Conservation (phyloP, 2,888 invertebrate species). For the Thymelicus lineola region DNA sequence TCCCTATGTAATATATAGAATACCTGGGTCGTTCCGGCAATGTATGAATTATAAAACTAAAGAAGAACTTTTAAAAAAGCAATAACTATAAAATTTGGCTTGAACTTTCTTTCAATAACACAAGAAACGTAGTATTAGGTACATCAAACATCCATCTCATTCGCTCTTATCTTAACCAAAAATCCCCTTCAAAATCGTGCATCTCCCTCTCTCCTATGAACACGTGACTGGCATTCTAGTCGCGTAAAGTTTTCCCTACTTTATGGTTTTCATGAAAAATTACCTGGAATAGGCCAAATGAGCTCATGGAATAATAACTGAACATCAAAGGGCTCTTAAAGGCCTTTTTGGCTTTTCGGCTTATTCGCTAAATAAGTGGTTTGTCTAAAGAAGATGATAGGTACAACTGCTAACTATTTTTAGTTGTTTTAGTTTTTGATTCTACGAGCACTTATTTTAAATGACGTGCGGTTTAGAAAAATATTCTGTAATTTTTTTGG, state of each 20-base stretch:
- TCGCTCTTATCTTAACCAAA: slow-evolving; percentile 1
- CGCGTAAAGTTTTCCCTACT: slow-evolving; percentile 61
- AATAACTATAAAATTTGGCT: slow-evolving; percentile 1
- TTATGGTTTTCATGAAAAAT: slow-evolving; percentile 76
- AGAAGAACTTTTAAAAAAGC: too few relatives aligned
- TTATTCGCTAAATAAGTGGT: too few relatives aligned
- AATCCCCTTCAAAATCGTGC: slow-evolving; percentile 9
- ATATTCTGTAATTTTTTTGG: too few relatives aligned
- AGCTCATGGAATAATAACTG: slow-evolving; percentile 49
- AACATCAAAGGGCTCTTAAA: slow-evolving; percentile 25
- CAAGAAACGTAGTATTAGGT: slow-evolving; percentile 1
- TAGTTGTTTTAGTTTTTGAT: too few relatives aligned
- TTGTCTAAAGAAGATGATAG: too few relatives aligned
- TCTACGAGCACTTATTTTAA: too few relatives aligned
- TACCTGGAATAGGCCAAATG: slow-evolving; percentile 68
- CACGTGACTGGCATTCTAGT: slow-evolving; percentile 75
- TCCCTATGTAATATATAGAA: too few relatives aligned
- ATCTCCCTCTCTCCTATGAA: slow-evolving; percentile 52
- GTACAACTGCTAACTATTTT: too few relatives aligned
- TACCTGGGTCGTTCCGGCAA: too few relatives aligned
- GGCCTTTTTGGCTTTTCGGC: neutral
- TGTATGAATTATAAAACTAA: too few relatives aligned
- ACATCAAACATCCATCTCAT: neutral
- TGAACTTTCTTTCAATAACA: neutral
- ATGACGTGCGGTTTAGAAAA: too few relatives aligned